Conservation (phyloP, 1,140 invertebrate genomes). For the Drosophila albomicans region DNA sequence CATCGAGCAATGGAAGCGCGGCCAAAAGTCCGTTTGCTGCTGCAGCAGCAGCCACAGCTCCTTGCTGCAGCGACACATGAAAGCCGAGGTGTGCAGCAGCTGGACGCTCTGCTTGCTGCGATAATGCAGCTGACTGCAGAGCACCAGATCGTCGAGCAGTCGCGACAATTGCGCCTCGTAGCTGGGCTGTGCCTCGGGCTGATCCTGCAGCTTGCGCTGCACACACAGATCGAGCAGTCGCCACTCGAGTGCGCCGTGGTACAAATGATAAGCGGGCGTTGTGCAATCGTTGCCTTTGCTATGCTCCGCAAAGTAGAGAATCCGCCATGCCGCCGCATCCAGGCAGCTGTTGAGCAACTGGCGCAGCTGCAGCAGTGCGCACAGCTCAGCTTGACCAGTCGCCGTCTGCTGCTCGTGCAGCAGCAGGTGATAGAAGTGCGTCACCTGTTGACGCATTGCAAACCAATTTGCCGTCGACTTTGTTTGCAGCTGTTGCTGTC, state of each 20-base stretch:
- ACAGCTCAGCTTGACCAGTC: not conserved
- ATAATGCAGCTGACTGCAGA: constrained; percentile 53
- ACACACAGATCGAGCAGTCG: constrained; percentile 73
- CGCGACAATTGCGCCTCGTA: constrained; percentile 56
- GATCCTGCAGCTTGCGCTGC: constrained; percentile 21
- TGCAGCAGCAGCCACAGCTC: constrained; percentile 66
- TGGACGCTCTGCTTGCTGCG: constrained; percentile 60
- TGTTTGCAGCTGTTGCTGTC: constrained; percentile 54
- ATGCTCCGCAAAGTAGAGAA: constrained; percentile 74
- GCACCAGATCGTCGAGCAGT: constrained; percentile 62
- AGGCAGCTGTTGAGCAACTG: constrained; percentile 61
- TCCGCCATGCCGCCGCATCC: constrained; percentile 62
- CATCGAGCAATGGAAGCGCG: constrained; percentile 66
- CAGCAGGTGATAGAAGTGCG: constrained; percentile 69
- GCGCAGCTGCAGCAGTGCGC: constrained; percentile 29
- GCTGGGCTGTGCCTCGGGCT: not conserved
- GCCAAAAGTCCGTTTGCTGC: constrained; percentile 61
- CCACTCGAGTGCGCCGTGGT: constrained; percentile 81
- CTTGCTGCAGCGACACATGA: constrained; percentile 77
- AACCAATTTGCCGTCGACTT: constrained; percentile 41
- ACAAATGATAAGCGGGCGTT: constrained; percentile 75
- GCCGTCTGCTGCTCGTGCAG: constrained; percentile 31
- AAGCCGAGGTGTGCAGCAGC: constrained; percentile 56
- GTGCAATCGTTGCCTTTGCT: constrained; percentile 79
- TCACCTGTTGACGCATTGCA: constrained; percentile 60